Base-by-base conservation (phyloP, 2,797 vertebrate species). In the Spinus pinus region DNA sequence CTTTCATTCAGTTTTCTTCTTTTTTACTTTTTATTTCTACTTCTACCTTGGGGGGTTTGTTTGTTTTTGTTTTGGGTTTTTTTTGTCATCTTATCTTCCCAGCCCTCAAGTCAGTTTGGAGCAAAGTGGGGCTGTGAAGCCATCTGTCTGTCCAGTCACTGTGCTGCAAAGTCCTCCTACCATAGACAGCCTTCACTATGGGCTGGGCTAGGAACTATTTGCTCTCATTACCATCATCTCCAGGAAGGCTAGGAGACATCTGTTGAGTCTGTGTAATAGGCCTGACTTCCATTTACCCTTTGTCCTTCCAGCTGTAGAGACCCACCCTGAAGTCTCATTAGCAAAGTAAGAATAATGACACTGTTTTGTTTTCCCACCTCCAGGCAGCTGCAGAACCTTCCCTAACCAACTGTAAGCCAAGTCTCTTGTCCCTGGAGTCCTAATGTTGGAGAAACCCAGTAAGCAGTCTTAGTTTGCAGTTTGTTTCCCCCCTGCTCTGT, bases 341-440 rank as follows among this genome's bases (percentile, higher is more conserved):
- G 62, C 42, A 70, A 70, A 3, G 4, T 46, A 56, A 78, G 88
- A 88, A 67, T 57, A 89, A 88, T 89, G 67, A 16, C 30, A 46
- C 15, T 2, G 0, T 27, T 87, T 69, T 86, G 39, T 93, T 91
- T 94, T 81, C 58, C 73, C 69, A 66, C 73, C 91, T 93, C 69
- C 69, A 88, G 54, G 50, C 94, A 96, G 91, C 88, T 96, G 94
- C 65, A 93, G 75, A 91, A 67, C 69, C 64, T 94, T 92, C 51
- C 41, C 50, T 3, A 5, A 46, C 37, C 54, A 86, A 42, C 41
- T 18, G 9, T 37, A 53, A 74, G 64, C 64, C 84, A 90, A 58
- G 69, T 57, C 14, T 86, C 65, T 61, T 42, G n/a, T 78, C 95
- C 54, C 86, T 77, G 39, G 93, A 74, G 94, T 64, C 58, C 50